These are phyloP conservation scores for Heterochromis multidens DNA, from an alignment of 2,113 vertebrate species.

Conservation along the genomic window DNA sequence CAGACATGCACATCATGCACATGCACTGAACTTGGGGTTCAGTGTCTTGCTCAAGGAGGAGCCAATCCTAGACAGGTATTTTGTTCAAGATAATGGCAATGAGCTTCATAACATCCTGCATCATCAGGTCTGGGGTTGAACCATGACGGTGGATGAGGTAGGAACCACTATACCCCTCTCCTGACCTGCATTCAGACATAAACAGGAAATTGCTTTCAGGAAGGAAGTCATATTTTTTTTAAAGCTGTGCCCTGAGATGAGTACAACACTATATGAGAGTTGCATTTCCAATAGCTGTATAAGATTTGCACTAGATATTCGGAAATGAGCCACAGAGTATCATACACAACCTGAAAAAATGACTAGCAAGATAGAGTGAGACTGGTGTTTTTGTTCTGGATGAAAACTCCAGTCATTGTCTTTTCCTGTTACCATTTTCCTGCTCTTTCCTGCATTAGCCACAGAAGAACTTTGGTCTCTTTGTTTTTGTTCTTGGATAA, in stretches of 20 bases:
- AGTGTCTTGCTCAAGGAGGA: neutral
- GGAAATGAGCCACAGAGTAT: neutral
- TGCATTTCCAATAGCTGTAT: conserved; percentile 1
- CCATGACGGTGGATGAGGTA: conserved; percentile 12
- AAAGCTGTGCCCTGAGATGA: conserved; percentile 38
- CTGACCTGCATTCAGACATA: conserved; percentile 71
- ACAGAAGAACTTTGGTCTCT: conserved; percentile 48
- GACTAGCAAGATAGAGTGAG: neutral
- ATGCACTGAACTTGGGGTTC: neutral
- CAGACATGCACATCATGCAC: neutral
- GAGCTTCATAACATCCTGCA: conserved; percentile 6
- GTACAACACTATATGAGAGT: neutral
- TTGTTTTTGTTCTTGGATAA: conserved; percentile 60
- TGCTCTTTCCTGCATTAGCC: conserved; percentile 35
- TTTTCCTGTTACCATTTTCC: conserved; percentile 39
- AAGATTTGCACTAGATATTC: neutral
- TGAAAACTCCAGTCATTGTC: conserved; percentile 8
- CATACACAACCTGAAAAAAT: neutral
- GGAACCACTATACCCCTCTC: conserved; percentile 38
- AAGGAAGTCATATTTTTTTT: conserved; percentile 75
- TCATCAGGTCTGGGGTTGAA: conserved; percentile 12
- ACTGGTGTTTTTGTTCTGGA: neutral
- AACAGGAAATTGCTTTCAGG: conserved; percentile 76
- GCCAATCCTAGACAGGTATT: neutral
- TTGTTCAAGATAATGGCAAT: neutral